Evolutionary conservation across 2,113 vertebrate species (phyloP).

Genomic region (Amphiprion percula): DNA sequence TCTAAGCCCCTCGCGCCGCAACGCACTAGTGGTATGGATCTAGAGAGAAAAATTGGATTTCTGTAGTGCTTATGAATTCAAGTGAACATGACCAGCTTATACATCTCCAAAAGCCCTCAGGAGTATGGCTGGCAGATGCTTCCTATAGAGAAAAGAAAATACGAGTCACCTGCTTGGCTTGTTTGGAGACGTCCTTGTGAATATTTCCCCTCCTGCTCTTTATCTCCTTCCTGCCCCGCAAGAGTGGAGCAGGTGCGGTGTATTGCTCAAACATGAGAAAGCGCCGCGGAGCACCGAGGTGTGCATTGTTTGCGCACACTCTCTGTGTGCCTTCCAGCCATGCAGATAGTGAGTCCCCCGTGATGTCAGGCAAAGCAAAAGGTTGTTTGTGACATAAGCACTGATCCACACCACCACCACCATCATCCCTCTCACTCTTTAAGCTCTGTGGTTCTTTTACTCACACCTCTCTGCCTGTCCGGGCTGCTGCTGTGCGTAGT

Average conservation of each 20-base stretch:
- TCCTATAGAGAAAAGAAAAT: background rate
- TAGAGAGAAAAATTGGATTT: slow-evolving; percentile 65
- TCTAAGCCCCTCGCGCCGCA: slow-evolving; percentile 49
- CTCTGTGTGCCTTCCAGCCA: slow-evolving; percentile 53
- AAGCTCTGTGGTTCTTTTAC: slow-evolving; percentile 9
- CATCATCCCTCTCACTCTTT: slow-evolving; percentile 16
- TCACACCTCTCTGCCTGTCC: slow-evolving; percentile 21
- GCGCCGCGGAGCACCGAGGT: slow-evolving; percentile 19
- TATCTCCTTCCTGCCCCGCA: slow-evolving; percentile 46
- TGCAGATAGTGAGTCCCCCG: slow-evolving; percentile 60
- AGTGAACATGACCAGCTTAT: slow-evolving; percentile 71
- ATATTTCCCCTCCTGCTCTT: slow-evolving; percentile 30
- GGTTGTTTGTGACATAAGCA: slow-evolving; percentile 65
- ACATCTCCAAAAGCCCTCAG: slow-evolving; percentile 53
- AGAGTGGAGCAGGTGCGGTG: slow-evolving; percentile 60
- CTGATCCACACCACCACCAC: slow-evolving; percentile 52
- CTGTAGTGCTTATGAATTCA: slow-evolving; percentile 61
- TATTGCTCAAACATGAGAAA: slow-evolving; percentile 57
- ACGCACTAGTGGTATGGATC: slow-evolving; percentile 59
- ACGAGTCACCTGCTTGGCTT: slow-evolving; percentile 34
- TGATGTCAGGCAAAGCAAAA: slow-evolving; percentile 62
- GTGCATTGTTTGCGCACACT: slow-evolving; percentile 63
- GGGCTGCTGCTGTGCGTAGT: slow-evolving; percentile 10
- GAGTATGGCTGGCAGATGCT: slow-evolving; percentile 42
- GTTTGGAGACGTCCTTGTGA: slow-evolving; percentile 56